Conservation (phyloP, 2,113 vertebrate species). For the Channa maculata region DNA sequence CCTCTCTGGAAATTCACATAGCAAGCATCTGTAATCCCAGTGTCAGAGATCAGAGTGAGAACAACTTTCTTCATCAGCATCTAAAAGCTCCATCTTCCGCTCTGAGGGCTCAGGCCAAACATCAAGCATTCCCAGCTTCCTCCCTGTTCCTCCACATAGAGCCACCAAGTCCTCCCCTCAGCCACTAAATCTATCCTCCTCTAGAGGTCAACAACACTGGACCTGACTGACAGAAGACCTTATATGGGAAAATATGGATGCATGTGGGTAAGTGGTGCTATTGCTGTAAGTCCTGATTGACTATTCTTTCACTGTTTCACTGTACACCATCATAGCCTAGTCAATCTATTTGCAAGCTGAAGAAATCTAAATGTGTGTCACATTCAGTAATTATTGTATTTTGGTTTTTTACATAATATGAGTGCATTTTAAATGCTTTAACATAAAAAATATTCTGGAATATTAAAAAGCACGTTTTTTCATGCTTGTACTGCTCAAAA, state of each 20-base stretch:
- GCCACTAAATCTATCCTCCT: constrained; percentile 31
- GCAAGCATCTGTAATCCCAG: constrained; percentile 10
- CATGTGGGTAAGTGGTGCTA: background rate
- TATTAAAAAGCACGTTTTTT: no score
- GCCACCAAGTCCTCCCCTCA: constrained; percentile 41
- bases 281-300: background rate
- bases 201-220: constrained; percentile 43
- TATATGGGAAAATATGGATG: constrained; percentile 52
- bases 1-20: constrained; percentile 58
- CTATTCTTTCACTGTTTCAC: background rate
- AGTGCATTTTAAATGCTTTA: no score
- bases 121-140: constrained; percentile 40
- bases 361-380: no score
- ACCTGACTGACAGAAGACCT: constrained; percentile 43
- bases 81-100: constrained; percentile 34
- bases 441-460: no score
- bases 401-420: no score
- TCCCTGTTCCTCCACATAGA: constrained; percentile 22
- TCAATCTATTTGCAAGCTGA: no score
- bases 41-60: constrained; percentile 35
- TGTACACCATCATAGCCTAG: background rate
- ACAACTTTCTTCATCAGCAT: constrained; percentile 26
- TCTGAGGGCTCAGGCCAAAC: constrained; percentile 43
- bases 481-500: no score
- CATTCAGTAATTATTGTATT: no score